phyloP scores from a whole-genome alignment of 1,140 invertebrate species.

The Zaprionus tsacasi region DNA sequence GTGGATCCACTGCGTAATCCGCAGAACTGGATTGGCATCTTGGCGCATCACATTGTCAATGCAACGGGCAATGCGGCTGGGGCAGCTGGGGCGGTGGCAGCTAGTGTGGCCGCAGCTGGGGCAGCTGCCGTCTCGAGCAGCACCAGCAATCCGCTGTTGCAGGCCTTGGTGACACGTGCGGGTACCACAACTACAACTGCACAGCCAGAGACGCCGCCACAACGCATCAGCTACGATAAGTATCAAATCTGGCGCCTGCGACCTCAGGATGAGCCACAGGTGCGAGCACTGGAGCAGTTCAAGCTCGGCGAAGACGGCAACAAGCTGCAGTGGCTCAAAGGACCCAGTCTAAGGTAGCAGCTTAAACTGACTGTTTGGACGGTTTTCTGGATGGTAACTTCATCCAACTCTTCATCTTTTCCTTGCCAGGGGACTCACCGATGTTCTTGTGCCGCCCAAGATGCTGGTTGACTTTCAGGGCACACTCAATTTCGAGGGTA shows the following conservation, averaged over 20 bases:
- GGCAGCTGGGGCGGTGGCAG: too few species aligned
- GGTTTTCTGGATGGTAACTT: too few species aligned
- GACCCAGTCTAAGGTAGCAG: constrained; percentile 67
- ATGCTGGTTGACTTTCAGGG: constrained; percentile 87
- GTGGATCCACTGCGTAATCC: constrained; percentile 79
- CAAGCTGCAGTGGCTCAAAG: constrained; percentile 82
- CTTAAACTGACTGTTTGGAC: too few species aligned
- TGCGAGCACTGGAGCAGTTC: constrained; percentile 70
- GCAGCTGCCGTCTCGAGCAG: constrained; percentile 25
- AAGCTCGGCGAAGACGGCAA: constrained; percentile 72
- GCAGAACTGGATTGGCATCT: constrained; percentile 82
- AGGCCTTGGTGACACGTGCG: constrained; percentile 52
- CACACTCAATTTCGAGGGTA: constrained; percentile 87
- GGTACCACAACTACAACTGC: constrained; percentile 42
- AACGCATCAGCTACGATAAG: constrained; percentile 69
- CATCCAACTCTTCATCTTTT: background rate
- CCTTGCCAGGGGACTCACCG: constrained; percentile 86
- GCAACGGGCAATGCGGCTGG: constrained; percentile 44
- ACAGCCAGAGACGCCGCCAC: constrained; percentile 50
- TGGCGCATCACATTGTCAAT: constrained; percentile 81
- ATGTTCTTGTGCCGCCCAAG: constrained; percentile 89
- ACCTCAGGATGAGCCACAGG: constrained; percentile 69
- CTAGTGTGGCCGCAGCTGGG: background rate
- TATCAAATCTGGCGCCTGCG: constrained; percentile 82
- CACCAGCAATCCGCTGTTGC: constrained; percentile 63